These are phyloP conservation scores for Oscheius sp. DNA, from an alignment of 2,888 invertebrate genomes.

Conservation along the genomic window DNA sequence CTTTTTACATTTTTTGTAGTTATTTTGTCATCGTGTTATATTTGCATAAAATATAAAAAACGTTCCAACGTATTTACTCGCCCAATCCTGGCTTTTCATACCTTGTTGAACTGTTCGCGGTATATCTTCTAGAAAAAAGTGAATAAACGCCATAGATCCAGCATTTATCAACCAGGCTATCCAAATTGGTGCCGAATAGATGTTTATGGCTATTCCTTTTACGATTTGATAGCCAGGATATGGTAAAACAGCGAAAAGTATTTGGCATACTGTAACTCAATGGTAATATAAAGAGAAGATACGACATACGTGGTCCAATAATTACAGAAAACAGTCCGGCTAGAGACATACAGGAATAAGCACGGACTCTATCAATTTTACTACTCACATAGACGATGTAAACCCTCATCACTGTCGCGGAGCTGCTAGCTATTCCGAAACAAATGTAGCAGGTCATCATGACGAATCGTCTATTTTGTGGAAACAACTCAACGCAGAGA, in stretches of 20 bases:
- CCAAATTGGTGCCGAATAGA: not conserved
- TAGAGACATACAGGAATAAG: slow-evolving; percentile 1
- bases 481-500: slow-evolving; percentile 13
- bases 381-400: slow-evolving; percentile 10
- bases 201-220: not conserved
- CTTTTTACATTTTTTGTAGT: too few relatives aligned
- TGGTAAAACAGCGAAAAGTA: not conserved
- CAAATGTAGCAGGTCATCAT: slow-evolving; percentile 21
- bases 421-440: slow-evolving; percentile 15
- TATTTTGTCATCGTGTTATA: too few relatives aligned
- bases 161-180: not conserved
- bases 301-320: slow-evolving; percentile 3
- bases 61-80: too few relatives aligned
- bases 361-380: not conserved
- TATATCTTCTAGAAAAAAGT: not conserved
- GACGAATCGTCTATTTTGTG: slow-evolving; percentile 10
- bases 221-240: not conserved
- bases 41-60: too few relatives aligned
- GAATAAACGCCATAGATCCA: not conserved
- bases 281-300: too few relatives aligned
- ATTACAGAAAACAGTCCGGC: slow-evolving; percentile 1
- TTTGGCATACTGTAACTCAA: not conserved
- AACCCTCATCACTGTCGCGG: slow-evolving; percentile 1
- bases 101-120: not conserved
- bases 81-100: not conserved